phyloP scores from a whole-genome alignment of 37 sponge, comb jelly and placozoan genomes.

The Chondrosia reniformis region DNA sequence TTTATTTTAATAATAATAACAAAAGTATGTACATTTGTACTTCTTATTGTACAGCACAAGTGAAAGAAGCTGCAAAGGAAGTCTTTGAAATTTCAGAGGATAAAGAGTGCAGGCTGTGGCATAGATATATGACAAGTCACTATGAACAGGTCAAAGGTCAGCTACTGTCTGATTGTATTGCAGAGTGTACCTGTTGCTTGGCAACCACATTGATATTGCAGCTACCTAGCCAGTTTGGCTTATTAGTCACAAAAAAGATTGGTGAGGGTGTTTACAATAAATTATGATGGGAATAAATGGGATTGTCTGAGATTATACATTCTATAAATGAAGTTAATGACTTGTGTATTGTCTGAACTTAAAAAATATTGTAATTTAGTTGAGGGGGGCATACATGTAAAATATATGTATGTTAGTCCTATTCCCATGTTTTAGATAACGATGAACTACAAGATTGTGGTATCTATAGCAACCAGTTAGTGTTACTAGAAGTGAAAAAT shows the following conservation, averaged over 20 bases:
- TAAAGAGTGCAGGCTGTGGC: conserved; percentile 73
- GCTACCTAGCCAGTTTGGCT: too few species aligned
- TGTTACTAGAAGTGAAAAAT: conserved; percentile 66
- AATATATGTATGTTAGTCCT: neutral
- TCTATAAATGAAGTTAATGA: too few species aligned
- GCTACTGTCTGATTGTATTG: neutral
- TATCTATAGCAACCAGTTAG: conserved; percentile 70
- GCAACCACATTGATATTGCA: too few species aligned
- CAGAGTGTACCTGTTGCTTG: neutral
- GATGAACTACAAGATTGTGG: conserved; percentile 68
- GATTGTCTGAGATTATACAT: too few species aligned
- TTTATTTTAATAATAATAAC: too few species aligned
- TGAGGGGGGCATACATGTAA: too few species aligned
- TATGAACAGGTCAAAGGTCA: conserved; percentile 53
- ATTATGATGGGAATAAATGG: too few species aligned
- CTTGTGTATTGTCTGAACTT: too few species aligned
- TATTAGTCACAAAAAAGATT: too few species aligned
- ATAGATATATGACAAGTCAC: conserved; percentile 69
- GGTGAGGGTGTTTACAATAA: too few species aligned
- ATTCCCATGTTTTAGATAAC: neutral
- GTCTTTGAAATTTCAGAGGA: conserved; percentile 42
- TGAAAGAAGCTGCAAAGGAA: conserved; percentile 36
- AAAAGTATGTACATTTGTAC: too few species aligned
- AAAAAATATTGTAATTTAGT: too few species aligned
- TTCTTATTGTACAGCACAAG: neutral